Percentiles rank a stretch among this genome's conserved stretches.
phyloP scores from a whole-genome alignment of 2,113 vertebrate species.

The Hydrochoerus hydrochaeris region DNA sequence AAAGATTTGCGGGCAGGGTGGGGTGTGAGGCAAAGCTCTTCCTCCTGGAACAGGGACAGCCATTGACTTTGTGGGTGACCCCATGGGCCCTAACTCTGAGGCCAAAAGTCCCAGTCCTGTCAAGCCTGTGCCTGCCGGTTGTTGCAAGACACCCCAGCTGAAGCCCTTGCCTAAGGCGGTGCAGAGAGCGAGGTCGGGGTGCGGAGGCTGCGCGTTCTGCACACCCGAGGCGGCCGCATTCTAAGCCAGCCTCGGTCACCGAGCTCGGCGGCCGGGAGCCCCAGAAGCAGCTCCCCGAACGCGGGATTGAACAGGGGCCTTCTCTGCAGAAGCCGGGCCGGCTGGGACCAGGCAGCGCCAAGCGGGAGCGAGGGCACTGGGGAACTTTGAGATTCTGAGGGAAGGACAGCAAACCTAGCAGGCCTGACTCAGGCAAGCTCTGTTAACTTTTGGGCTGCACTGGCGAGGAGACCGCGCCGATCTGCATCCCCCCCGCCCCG shows the following conservation, averaged over 20 bases:
- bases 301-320: neutral
- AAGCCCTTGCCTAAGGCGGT: neutral
- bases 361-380: neutral
- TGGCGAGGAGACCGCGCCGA: neutral
- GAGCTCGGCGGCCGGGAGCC: neutral
- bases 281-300: neutral
- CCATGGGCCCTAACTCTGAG: slow-evolving; percentile 22
- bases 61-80: slow-evolving; percentile 37
- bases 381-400: slow-evolving; percentile 63
- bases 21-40: neutral
- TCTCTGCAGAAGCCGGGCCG: neutral
- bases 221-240: slow-evolving; percentile 45
- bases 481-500: neutral
- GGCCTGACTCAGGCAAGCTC: neutral
- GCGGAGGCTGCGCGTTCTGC: neutral
- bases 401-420: neutral
- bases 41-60: slow-evolving; percentile 25
- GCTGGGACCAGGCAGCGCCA: neutral
- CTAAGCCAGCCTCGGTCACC: neutral
- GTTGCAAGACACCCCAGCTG: neutral
- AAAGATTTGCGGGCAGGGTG: slow-evolving; percentile 24
- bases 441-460: slow-evolving; percentile 72
- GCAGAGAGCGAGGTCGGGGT: neutral
- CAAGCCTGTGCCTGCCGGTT: neutral
- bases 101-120: slow-evolving; percentile 23